Evolutionary conservation across 2,113 vertebrate genomes (phyloP), one percentile per base, ranked within the genome.

Genomic region (Forbesichthys papilliferus): DNA sequence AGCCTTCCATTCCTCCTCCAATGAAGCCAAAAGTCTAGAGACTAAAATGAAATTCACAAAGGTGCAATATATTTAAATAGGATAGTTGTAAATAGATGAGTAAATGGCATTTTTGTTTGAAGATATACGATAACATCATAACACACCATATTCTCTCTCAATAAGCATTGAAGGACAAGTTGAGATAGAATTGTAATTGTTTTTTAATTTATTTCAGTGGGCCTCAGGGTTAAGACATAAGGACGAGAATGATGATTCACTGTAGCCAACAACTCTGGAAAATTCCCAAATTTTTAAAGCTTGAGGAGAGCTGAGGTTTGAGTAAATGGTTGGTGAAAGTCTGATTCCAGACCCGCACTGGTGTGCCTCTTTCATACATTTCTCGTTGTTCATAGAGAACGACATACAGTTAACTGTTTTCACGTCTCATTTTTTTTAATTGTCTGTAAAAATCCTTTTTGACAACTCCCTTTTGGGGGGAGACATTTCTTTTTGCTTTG

Each of bases 11-110:
- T 14, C 78, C 79, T 34, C 78, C 79, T 1, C 75, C 74, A 16
- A 63, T 42, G 0, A 88, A 88, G 72, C 84, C 87, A 11, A 64
- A 5, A 1, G 0, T 57, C 34, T 65, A 62, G 63, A 77, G 36
- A 59, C 71, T 61, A 63, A 55, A 68, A 12, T 86, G 82, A n/a
- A 64, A 51, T 33, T 12, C 47, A 48, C 48, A 33, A 18, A 59
- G 13, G 20, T 1, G 14, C 36, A 54, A 0, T 34, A 20, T 34
- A 6, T 42, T 42, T 42, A 6, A 1, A 42, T 42, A 8, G 5
- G 36, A 42, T 42, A 42, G 36, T 27, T 27, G 27, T 27, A 27
- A 27, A 27, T 9, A 27, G 3, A 58, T 58, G 8, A 33, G 6
- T 33, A 27, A 58, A 11, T 12, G 0, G 20, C 55, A 57, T 33